A percentile compares a stretch with the other conserved stretches of the same genome.
phyloP scores from a whole-genome alignment of 2,797 vertebrate species.

The Paramormyrops hopkinsi region DNA sequence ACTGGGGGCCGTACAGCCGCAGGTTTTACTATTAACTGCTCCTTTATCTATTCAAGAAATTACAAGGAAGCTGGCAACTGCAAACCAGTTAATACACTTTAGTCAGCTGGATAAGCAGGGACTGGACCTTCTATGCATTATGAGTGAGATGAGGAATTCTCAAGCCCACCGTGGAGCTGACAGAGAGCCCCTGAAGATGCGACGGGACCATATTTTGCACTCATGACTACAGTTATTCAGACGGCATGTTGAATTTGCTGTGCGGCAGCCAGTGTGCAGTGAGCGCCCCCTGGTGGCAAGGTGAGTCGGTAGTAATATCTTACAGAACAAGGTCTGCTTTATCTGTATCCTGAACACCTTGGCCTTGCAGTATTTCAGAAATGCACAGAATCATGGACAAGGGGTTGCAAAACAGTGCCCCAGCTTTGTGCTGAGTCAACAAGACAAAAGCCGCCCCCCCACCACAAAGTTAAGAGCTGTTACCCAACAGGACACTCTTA shows the following conservation, averaged over 20 bases:
- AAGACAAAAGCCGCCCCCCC: background rate
- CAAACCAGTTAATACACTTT: background rate
- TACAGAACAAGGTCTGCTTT: background rate
- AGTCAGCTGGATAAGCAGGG: background rate
- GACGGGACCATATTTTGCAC: background rate
- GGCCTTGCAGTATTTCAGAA: background rate
- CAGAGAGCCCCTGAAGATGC: background rate
- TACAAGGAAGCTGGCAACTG: background rate
- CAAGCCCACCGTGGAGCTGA: background rate
- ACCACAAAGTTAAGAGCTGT: background rate
- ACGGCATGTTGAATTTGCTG: background rate
- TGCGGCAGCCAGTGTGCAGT: background rate
- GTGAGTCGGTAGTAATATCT: background rate
- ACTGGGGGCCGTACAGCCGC: background rate
- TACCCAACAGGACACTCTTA: background rate
- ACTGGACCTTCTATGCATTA: background rate
- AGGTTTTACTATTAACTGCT: background rate
- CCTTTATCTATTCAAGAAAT: background rate
- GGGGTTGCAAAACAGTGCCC: background rate
- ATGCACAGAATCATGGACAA: background rate
- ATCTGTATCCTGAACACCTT: background rate
- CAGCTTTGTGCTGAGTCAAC: background rate
- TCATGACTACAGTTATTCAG: background rate
- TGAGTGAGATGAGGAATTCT: background rate
- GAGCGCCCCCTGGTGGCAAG: background rate